Base-by-base conservation (phyloP, 2,113 vertebrate genomes). In the Turdus rufiventris region DNA sequence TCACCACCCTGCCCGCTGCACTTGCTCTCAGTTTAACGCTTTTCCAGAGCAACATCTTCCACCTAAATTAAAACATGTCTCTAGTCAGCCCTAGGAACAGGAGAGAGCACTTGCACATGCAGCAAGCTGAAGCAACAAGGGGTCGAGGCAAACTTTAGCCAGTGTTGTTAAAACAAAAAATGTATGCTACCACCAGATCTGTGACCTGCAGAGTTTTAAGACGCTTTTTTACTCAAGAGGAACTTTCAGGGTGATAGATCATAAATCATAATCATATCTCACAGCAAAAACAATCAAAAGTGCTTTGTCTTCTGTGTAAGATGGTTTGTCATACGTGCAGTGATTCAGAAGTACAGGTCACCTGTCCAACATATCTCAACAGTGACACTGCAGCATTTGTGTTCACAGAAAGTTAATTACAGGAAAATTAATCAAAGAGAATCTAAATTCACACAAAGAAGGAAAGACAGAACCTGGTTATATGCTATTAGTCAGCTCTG, bases 1-100 rank as follows among this genome's bases (percentile, higher is more conserved):
- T 67, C 0, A 0, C 40, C 38, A 6, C 13, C 60, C 79, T 68
- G 58, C 48, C 53, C 0, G 0, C 47, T 28, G 48, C 29, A 10
- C 51, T 29, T 1, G 0, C 62, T 33, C 58, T 38, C 8, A 0
- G 14, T n/a, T 51, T 51, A 29, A 51, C 31, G 43, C 45, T 60
- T 45, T 93, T 24, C 53, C 60, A 45, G 45, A 68, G 51, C 19
- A 33, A 54, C 12, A 16, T 3, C 17, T 71, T 74, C 45, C 60
- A 45, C 28, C 73, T 57, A 50, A 43, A 83, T 45, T 26, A 53
- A 68, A 89, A 45, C 14, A 61, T 0, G 0, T 23, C 1, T 4
- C 18, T 14, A 42, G 33, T 36, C 48, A 85, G n/a, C 31, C 50
- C 42, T 11, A 18, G 73, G 60, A 74, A 73, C 11, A 42, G 48